phyloP scores from a whole-genome alignment of 2,888 invertebrate species.

The Cyaniris semiargus region DNA sequence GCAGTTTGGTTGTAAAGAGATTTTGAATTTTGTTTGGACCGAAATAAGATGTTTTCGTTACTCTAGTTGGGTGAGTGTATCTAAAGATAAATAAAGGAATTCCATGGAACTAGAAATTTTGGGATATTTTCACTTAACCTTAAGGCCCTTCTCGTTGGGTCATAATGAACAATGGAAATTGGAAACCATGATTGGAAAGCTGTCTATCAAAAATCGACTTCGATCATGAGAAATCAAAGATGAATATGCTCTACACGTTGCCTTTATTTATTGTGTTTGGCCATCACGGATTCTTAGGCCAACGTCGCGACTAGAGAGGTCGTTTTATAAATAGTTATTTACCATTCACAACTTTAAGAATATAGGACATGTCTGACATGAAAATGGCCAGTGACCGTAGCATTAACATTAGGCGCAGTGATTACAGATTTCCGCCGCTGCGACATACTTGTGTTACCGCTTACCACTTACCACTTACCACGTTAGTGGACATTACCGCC shows the following conservation, averaged over 20 bases:
- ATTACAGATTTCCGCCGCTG: constrained; percentile 17
- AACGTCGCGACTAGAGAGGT: not conserved
- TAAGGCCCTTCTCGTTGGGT: too few relatives aligned
- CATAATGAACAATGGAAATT: too few relatives aligned
- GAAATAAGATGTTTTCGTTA: not conserved
- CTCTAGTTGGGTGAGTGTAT: not conserved
- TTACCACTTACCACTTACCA: not conserved
- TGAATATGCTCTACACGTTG: too few relatives aligned
- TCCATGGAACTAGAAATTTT: too few relatives aligned
- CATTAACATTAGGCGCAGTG: not conserved
- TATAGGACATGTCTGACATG: not conserved
- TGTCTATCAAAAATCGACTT: too few relatives aligned
- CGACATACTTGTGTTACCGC: not conserved
- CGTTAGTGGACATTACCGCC: not conserved
- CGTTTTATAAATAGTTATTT: not conserved
- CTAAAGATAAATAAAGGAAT: too few relatives aligned
- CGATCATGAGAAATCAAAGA: too few relatives aligned
- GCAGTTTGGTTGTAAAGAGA: not conserved
- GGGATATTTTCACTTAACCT: too few relatives aligned
- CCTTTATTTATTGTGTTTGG: too few relatives aligned
- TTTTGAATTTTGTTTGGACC: not conserved
- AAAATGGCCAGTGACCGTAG: not conserved
- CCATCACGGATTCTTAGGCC: too few relatives aligned
- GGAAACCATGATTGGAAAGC: too few relatives aligned
- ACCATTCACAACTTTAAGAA: not conserved